Conservation (phyloP, 1,140 invertebrate species). For the Grapholita molesta region DNA sequence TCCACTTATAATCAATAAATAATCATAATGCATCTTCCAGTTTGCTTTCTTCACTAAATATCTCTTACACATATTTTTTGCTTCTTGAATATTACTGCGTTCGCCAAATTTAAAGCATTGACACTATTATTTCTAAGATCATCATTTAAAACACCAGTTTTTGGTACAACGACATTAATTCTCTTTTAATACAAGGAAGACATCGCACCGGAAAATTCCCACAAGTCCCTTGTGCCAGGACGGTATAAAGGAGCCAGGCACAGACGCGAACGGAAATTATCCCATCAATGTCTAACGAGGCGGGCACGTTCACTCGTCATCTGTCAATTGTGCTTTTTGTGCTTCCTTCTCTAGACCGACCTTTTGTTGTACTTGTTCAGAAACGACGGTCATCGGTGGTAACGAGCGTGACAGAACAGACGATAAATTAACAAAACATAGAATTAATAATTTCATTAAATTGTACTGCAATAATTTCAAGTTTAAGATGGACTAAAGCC, state of each 20-base stretch:
- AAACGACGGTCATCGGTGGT: background rate
- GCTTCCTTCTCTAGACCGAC: background rate
- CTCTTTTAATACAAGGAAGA: background rate
- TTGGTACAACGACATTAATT: background rate
- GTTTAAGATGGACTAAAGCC: too few species aligned
- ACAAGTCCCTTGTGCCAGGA: background rate
- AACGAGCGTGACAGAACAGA: background rate
- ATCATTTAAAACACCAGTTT: too few species aligned
- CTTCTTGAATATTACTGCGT: too few species aligned
- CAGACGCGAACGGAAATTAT: conserved; percentile 3
- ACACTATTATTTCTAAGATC: too few species aligned
- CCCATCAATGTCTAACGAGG: background rate
- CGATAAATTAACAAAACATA: background rate
- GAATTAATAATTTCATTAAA: too few species aligned
- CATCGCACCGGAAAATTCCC: background rate
- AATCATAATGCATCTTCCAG: too few species aligned
- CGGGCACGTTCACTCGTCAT: background rate
- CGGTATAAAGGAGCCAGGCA: background rate
- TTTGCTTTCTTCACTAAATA: too few species aligned
- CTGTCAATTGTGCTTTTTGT: conserved; percentile 16
- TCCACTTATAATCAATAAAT: too few species aligned
- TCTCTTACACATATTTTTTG: too few species aligned
- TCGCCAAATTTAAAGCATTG: too few species aligned
- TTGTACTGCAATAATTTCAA: too few species aligned
- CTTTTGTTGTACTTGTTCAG: background rate